Conservation (phyloP, 2,113 vertebrate genomes). For the Planiliza haematocheilus region DNA sequence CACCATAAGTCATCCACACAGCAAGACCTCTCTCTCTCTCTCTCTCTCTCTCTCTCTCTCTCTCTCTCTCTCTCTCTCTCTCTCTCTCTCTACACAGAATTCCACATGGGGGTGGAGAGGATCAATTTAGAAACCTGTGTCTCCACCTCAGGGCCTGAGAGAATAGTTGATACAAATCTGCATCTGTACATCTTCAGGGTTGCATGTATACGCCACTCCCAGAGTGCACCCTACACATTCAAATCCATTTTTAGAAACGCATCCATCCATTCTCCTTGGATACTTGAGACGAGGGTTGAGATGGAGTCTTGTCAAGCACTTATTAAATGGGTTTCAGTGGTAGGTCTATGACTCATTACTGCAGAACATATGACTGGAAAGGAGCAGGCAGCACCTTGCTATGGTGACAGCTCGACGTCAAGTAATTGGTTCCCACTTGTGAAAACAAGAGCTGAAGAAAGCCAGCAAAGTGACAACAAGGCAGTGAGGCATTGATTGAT, state of each 20-base stretch:
- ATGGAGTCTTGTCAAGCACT: conserved; percentile 35
- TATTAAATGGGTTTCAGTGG: conserved; percentile 35
- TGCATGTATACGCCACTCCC: conserved; percentile 17
- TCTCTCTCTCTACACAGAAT: conserved; percentile 23
- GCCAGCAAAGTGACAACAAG: conserved; percentile 47
- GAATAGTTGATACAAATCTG: conserved; percentile 59
- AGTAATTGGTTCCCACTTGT: background rate
- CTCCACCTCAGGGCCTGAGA: conserved; percentile 41
- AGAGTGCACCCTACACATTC: conserved; percentile 23
- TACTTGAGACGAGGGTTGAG: conserved; percentile 31
- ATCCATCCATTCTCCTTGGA: conserved; percentile 41
- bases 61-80: too few species aligned
- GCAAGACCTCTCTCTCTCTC: conserved; percentile 27
- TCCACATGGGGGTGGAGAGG: conserved; percentile 58
- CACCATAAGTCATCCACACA: conserved; percentile 47
- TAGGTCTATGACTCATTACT: conserved; percentile 61
- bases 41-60: too few species aligned
- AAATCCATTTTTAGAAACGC: conserved; percentile 54
- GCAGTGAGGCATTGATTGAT: conserved; percentile 51
- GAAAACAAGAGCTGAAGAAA: conserved; percentile 24
- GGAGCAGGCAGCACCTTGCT: conserved; percentile 14
- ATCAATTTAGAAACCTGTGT: conserved; percentile 62
- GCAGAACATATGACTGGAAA: conserved; percentile 39
- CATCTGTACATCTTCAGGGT: conserved; percentile 47
- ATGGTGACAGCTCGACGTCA: background rate